Conservation (phyloP, 2,113 vertebrate genomes). For the Galeopterus variegatus region DNA sequence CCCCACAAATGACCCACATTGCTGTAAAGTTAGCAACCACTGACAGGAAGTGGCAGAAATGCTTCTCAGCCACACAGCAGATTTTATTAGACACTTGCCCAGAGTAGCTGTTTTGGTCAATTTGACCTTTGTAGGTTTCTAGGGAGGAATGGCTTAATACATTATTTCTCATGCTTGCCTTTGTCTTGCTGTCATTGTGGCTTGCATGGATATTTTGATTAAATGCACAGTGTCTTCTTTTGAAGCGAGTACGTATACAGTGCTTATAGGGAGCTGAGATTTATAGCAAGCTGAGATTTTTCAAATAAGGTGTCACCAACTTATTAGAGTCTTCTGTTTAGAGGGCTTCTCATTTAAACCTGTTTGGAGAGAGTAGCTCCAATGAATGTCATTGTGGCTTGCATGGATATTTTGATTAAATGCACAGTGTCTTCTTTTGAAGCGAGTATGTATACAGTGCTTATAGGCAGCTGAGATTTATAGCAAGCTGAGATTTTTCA, state of each 20-base stretch:
- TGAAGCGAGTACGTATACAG: not conserved
- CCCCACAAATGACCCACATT: slow-evolving; percentile 67
- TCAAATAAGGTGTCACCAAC: slow-evolving; percentile 18
- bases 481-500: slow-evolving; percentile 31
- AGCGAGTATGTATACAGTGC: not conserved
- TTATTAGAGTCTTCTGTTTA: slow-evolving; percentile 38
- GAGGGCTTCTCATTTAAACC: slow-evolving; percentile 18
- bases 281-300: slow-evolving; percentile 46
- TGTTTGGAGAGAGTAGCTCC: not conserved
- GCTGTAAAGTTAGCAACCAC: slow-evolving; percentile 55
- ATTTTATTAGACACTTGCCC: slow-evolving; percentile 73
- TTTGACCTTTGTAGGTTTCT: slow-evolving; percentile 21
- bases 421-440: not conserved
- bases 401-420: not conserved
- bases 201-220: not conserved
- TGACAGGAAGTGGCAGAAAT: slow-evolving; percentile 69
- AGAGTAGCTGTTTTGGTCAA: slow-evolving; percentile 39
- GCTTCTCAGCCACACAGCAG: slow-evolving; percentile 20
- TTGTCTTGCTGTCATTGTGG: slow-evolving; percentile 43
- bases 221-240: not conserved
- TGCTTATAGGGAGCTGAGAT: not conserved
- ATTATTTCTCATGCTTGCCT: slow-evolving; percentile 22
- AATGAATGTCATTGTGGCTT: not conserved
- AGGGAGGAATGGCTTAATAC: not conserved
- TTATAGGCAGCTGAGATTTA: too few species aligned